Base-by-base conservation (phyloP, 92 coral and sea anemone species). In the Zoanthus sansibaricus region DNA sequence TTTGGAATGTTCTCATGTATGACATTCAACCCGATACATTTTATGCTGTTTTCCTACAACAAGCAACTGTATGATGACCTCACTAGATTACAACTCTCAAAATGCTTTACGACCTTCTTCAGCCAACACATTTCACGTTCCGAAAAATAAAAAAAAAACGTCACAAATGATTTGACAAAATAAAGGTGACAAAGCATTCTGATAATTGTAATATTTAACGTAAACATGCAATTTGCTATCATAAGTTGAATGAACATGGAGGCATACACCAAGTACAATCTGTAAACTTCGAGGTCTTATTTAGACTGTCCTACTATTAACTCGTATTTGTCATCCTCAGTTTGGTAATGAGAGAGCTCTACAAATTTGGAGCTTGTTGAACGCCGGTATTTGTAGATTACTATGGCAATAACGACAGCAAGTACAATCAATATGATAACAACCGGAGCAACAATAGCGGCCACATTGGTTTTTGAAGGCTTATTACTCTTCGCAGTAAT, bases 361-460 rank as follows among this genome's bases (percentile, higher is more conserved):
- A 64, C 72, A 79, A 79, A 79, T 49, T 64, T 79, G 73, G 84
- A 45, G 13, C 45, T 7, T 9, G 59, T 44, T 11, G 74, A 13
- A 44, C 72, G 84, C 10, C 83, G 83, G 55, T 79, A 62, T 25
- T 79, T 79, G 20, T 44, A 79, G 33, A 79, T 79, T 14, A 79
- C 84, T 45, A 79, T 45, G 44, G 84, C 84, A 79, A 42, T 61
- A 6, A 79, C 44, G 6, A 79, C 37, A 64, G 73, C 84, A 14
- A 59, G 2, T 4, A 62, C 84, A 64, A 79, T 79, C 42, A 79
- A 54, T 49, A 79, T 12, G 46, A 79, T 45, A 1, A 79, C 74
- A 9, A 79, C 20, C 45, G 84, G 84, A 0, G 72, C 84, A 4
- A 79, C 84, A 62, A 79, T 79, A 20, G 84, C 84, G 33, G 73